phyloP scores from a whole-genome alignment of 2,113 vertebrate genomes.

The Pachyramphus minor region DNA sequence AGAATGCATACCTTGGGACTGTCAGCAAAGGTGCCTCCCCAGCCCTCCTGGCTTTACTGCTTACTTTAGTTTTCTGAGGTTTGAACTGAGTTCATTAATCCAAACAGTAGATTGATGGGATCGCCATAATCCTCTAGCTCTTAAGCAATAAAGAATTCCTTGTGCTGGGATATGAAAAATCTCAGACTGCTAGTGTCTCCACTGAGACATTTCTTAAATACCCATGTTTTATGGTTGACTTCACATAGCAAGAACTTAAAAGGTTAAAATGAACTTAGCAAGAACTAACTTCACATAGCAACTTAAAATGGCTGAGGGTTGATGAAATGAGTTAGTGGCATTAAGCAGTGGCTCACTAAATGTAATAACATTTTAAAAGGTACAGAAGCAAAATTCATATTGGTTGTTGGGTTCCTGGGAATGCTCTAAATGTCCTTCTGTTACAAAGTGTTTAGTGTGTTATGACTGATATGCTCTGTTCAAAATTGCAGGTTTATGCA shows the following conservation, averaged over 20 bases:
- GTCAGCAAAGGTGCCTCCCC: not conserved
- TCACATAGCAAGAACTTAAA: not conserved
- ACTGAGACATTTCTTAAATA: not conserved
- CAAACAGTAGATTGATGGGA: conserved; percentile 12
- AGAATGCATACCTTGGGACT: not conserved
- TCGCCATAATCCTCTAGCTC: conserved; percentile 1
- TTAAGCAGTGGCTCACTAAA: not conserved
- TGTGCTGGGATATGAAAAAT: conserved; percentile 6
- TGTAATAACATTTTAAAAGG: not conserved
- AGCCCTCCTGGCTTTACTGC: not conserved
- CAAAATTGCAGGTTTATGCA: conserved; percentile 89
- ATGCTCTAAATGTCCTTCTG: not conserved
- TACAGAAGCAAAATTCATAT: not conserved
- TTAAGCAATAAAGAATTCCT: conserved; percentile 40
- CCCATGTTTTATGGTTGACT: conserved; percentile 7
- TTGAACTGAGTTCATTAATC: conserved; percentile 28
- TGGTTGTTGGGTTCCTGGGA: not conserved
- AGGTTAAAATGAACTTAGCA: too few relatives aligned
- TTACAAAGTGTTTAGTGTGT: not conserved
- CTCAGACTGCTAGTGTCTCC: not conserved
- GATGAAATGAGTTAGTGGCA: not conserved
- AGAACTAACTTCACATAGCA: not conserved
- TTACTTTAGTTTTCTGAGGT: not conserved
- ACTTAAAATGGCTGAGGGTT: not conserved
- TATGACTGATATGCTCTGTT: conserved; percentile 32